Evolutionary conservation across 2,888 invertebrate genomes (phyloP), one percentile per base, ranked within the genome.

Genomic region (Rhynchonema sp.): DNA sequence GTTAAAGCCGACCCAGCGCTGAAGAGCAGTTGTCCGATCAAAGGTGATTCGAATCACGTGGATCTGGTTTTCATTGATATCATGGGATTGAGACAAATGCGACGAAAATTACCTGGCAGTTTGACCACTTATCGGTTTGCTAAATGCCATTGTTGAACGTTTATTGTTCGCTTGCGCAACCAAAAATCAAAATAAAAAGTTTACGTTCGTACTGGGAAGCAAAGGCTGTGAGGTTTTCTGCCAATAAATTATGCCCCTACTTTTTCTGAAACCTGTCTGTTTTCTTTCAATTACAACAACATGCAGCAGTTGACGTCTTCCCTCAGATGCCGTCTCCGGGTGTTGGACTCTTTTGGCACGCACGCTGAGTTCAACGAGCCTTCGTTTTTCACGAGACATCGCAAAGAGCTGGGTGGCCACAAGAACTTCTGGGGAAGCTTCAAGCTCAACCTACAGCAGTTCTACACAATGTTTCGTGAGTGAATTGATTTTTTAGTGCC

Each of bases 321-420:
- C 6, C 63, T 23, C 65, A 76, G 76, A 60, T 77, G 77, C 63
- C 66, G 74, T 30, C 64, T 77, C 38, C 68, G 77, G n/a, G 70
- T 77, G 46, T 68, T 77, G 20, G 77, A 77, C 64, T 74, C 75
- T 1, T 77, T 77, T 66, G 77, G 77, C 27, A 77, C 77, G 20
- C 76, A 77, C 61, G 77, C 76, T 28, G 74, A 74, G 17, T 77
- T 74, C 65, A 76, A 76, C 61, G 68, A 69, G 28, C 66, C 69
- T 38, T 56, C 64, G 0, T 76, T 73, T 64, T 75, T 75, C 55
- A 68, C 69, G 58, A 63, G 68, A 53, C 70, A 75, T 59, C 64
- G 62, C 52, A 55, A 55, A 1, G 53, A 64, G 28, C 55, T 70
- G 22, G 67, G 67, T 17, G 65, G 65, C 61, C 69, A 72, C 55